Evolutionary conservation across 2,113 vertebrate genomes (phyloP), one percentile per base, ranked within the genome.

Genomic region (Phaetusa simplex): DNA sequence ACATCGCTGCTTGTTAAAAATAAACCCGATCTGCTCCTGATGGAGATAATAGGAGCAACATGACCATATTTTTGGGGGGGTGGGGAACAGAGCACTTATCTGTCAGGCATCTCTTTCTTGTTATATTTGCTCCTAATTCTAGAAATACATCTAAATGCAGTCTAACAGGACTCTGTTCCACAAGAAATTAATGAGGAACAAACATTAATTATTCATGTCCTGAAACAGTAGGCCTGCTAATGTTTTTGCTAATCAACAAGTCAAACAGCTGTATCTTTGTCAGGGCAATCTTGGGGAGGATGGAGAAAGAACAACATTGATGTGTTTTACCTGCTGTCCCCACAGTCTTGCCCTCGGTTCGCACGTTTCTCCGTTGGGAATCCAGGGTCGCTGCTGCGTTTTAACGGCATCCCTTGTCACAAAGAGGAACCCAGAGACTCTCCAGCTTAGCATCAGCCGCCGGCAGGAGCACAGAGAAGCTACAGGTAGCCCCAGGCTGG

Each of bases 221-320:
- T 98, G 98, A 96, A 98, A 97, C 97, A 97, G 95, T 94, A 98
- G 97, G 95, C 93, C 97, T 98, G 96, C 97, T 97, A 97, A 97
- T 97, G 97, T 94, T 98, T 97, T 96, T 97, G 97, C 97, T 98
- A 97, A 98, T 98, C 98, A 98, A 97, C 97, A 97, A 97, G 97
- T 98, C 85, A 71, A 97, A 97, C 95, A 97, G 97, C 96, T 96
- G 94, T 87, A 93, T 96, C 94, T 96, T 90, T 40, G 71, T 79
- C 95, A 95, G 97, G 95, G 89, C 81, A 43, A 2, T 87, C 85
- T 1, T 86, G 77, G 92, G 87, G 86, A 87, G 92, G 24, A 58
- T 67, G 94, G 79, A 69, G 62, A 53, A 67, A 59, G 86, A 82
- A 15, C 55, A 38, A 3, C 2, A 0, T 4, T 3, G 69, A 7